phyloP scores from a whole-genome alignment of 2,888 invertebrate species.

The Leptogaster cylindrica region DNA sequence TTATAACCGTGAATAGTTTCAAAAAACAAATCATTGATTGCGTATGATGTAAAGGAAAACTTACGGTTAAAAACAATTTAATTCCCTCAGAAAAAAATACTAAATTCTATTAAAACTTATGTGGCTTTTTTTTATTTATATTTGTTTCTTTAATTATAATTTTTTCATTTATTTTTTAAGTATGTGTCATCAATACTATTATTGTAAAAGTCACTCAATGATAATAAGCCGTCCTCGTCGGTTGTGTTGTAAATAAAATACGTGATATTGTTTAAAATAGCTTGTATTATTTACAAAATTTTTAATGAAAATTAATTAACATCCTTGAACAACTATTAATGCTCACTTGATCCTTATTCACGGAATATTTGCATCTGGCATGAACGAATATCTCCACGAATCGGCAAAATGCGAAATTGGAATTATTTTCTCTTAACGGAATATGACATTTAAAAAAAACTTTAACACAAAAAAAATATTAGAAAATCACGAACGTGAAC shows the following conservation, averaged over 20 bases:
- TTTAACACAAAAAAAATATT: conserved; percentile 39
- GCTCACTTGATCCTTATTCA: conserved; percentile 24
- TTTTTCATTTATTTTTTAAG: no score
- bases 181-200: no score
- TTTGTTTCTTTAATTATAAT: no score
- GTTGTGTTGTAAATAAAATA: conserved; percentile 44
- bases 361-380: conserved; percentile 8
- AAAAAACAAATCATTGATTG: no score
- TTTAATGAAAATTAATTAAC: no score
- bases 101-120: no score
- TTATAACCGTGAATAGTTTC: no score
- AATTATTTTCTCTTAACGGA: conserved; percentile 19
- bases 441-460: conserved; percentile 27
- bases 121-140: no score
- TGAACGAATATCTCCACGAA: conserved; percentile 40
- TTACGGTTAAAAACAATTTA: conserved; percentile 7
- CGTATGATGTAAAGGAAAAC: no score
- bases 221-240: no score
- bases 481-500: conserved; percentile 63
- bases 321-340: no score
- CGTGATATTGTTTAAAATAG: no score
- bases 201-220: neutral
- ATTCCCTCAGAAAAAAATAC: conserved; percentile 2
- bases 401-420: conserved; percentile 40
- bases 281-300: conserved; percentile 30